phyloP scores from a whole-genome alignment of 2,888 invertebrate species.

The Drosophila mayaguana region DNA sequence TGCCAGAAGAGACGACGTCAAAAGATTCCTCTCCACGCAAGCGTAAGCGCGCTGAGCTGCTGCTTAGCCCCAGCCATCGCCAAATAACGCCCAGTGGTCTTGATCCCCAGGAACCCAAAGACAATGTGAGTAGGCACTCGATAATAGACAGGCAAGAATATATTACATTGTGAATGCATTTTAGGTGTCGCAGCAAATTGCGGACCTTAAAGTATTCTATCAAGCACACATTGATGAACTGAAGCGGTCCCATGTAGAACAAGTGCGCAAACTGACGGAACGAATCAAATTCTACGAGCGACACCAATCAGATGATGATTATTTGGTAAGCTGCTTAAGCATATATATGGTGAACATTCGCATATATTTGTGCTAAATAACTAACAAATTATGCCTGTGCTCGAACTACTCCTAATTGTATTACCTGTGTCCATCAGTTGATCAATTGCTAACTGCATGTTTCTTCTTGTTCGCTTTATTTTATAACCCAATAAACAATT shows the following conservation, averaged over 20 bases:
- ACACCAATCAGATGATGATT: constrained; percentile 84
- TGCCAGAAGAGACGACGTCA: constrained; percentile 75
- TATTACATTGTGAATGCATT: background rate
- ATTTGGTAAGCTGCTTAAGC: constrained; percentile 77
- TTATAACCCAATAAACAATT: constrained; percentile 61
- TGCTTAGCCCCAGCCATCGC: constrained; percentile 84
- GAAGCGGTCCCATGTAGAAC: constrained; percentile 77
- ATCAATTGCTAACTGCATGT: constrained; percentile 79
- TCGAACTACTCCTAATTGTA: background rate
- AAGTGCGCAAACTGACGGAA: constrained; percentile 79
- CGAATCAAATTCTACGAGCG: constrained; percentile 83
- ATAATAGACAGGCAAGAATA: no score
- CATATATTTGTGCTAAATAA: background rate
- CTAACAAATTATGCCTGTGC: background rate
- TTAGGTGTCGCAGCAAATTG: constrained; percentile 74
- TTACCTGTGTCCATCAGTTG: constrained; percentile 28
- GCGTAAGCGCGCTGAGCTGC: constrained; percentile 81
- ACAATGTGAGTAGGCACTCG: constrained; percentile 44
- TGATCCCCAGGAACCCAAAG: constrained; percentile 65
- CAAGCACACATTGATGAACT: constrained; percentile 83
- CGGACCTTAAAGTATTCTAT: constrained; percentile 83
- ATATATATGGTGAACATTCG: background rate
- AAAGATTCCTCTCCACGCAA: constrained; percentile 82
- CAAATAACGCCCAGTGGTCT: constrained; percentile 83
- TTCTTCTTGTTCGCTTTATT: constrained; percentile 67